Evolutionary conservation across 2,888 invertebrate species (phyloP).

Genomic region (Mesorhabditis spiculigera): DNA sequence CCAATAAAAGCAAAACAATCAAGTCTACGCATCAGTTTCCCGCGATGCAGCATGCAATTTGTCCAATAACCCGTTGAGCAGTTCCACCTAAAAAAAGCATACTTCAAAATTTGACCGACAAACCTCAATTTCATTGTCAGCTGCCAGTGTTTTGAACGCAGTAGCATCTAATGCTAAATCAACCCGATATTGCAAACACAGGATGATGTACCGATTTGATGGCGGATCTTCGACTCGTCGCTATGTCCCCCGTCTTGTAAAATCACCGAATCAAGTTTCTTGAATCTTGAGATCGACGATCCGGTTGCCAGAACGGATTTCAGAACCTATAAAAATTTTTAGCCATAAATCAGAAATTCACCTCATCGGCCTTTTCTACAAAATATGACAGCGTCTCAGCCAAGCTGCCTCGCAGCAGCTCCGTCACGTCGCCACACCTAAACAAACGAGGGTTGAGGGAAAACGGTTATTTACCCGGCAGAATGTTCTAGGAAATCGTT

Average conservation of each 20-base stretch:
- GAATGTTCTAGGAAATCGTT: slow-evolving; percentile 9
- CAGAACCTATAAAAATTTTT: slow-evolving; percentile 37
- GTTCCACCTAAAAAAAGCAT: neutral
- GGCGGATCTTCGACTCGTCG: slow-evolving; percentile 53
- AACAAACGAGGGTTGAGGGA: too few species aligned
- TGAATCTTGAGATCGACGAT: slow-evolving; percentile 47
- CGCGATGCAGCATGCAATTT: neutral
- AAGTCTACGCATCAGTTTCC: neutral
- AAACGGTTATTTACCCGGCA: too few species aligned
- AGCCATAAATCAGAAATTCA: neutral
- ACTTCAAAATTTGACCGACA: neutral
- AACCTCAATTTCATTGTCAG: neutral
- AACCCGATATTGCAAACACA: too few species aligned
- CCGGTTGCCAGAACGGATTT: slow-evolving; percentile 52
- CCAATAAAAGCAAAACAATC: neutral
- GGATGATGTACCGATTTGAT: slow-evolving; percentile 26
- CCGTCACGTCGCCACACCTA: too few species aligned
- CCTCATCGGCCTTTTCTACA: slow-evolving; percentile 24
- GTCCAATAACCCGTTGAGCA: neutral
- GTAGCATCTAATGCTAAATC: neutral
- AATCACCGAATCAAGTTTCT: slow-evolving; percentile 17
- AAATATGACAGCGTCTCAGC: slow-evolving; percentile 15
- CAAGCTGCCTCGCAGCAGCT: too few species aligned
- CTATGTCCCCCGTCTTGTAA: slow-evolving; percentile 23
- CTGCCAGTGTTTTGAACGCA: neutral